phyloP scores from a whole-genome alignment of 2,113 vertebrate species.

The Elephantulus edwardii region DNA sequence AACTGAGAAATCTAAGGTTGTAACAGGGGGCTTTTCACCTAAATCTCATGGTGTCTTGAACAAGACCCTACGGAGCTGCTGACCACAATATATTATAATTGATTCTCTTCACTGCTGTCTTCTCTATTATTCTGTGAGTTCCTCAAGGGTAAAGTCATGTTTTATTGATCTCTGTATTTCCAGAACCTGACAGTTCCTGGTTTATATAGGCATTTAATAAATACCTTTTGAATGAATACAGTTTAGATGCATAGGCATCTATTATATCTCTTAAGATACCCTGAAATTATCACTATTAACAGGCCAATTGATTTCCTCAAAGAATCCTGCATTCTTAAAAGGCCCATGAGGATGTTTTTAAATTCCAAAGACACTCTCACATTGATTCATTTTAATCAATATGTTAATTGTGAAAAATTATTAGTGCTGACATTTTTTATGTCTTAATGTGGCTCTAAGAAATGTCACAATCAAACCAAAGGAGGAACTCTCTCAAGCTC shows the following conservation, averaged over 20 bases:
- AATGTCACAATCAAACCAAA: background rate
- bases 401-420: background rate
- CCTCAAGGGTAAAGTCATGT: slow-evolving; percentile 1
- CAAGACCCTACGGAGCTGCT: rapidly evolving
- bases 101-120: background rate
- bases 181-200: background rate
- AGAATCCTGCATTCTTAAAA: slow-evolving; percentile 36
- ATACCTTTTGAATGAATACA: slow-evolving; percentile 7
- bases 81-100: background rate
- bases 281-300: slow-evolving; percentile 7
- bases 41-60: background rate
- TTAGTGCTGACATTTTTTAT: background rate
- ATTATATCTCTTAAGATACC: slow-evolving; percentile 3
- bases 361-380: slow-evolving; percentile 42
- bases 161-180: slow-evolving; percentile 31
- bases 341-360: background rate
- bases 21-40: background rate
- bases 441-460: background rate
- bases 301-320: background rate
- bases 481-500: background rate
- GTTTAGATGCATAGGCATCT: background rate
- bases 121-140: background rate
- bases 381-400: slow-evolving; percentile 26
- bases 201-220: background rate
- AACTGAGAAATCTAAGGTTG: background rate